These are phyloP conservation scores for Conomelus anceps DNA, from an alignment of 2,888 invertebrate genomes.

Conservation along the genomic window DNA sequence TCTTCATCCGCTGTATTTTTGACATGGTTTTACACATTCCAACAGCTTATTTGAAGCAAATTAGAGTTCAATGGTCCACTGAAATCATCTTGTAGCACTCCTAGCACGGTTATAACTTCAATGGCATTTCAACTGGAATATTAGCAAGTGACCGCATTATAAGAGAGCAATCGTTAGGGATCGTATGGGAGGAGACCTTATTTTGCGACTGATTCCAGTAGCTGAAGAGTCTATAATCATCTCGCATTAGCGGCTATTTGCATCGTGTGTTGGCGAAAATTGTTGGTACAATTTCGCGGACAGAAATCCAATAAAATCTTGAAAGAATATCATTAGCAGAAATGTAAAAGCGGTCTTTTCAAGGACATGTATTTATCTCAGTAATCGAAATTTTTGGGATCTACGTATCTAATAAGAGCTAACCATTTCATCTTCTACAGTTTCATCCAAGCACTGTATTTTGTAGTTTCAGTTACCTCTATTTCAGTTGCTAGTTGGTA, in stretches of 20 bases:
- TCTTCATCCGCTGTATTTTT: neutral
- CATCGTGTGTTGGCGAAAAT: neutral
- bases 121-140: neutral
- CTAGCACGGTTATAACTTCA: neutral
- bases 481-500: too few species aligned
- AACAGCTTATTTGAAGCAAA: neutral
- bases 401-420: too few species aligned
- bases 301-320: neutral
- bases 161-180: neutral
- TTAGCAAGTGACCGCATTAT: neutral
- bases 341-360: neutral
- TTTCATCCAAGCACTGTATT: too few species aligned
- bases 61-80: neutral
- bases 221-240: neutral
- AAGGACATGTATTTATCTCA: neutral
- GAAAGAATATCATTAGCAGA: neutral
- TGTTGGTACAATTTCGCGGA: neutral
- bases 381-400: neutral
- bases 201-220: neutral
- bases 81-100: neutral
- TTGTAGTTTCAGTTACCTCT: too few species aligned
- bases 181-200: neutral
- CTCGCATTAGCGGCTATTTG: neutral
- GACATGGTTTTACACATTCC: neutral
- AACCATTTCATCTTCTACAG: neutral